phyloP scores from a whole-genome alignment of 2,888 invertebrate species.

The Dugesia japonica region DNA sequence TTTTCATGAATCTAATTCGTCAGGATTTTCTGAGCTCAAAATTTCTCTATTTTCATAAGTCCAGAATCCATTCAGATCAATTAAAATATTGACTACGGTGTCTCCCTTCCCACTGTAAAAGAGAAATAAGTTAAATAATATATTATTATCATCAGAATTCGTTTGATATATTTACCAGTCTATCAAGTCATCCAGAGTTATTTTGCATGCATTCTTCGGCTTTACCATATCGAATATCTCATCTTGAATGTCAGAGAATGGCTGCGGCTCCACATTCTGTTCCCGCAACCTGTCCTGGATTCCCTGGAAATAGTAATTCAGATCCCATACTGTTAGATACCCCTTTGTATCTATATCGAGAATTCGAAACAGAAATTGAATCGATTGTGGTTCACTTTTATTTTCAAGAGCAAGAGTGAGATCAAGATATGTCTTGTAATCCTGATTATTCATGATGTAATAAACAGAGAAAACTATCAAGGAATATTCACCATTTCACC shows the following conservation, averaged over 20 bases:
- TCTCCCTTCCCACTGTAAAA: constrained; percentile 69
- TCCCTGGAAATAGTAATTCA: constrained; percentile 73
- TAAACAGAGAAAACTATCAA: background rate
- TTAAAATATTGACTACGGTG: constrained; percentile 75
- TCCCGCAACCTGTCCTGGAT: constrained; percentile 75
- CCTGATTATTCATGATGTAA: too few relatives aligned
- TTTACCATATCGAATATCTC: constrained; percentile 95
- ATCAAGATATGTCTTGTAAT: constrained; percentile 86
- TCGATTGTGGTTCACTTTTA: constrained; percentile 70
- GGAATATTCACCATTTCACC: constrained; percentile 45
- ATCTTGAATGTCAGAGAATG: constrained; percentile 82
- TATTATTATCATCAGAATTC: background rate
- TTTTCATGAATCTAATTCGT: constrained; percentile 31
- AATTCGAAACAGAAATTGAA: constrained; percentile 75
- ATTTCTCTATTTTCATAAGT: constrained; percentile 78
- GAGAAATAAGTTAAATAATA: too few relatives aligned
- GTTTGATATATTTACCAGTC: constrained; percentile 38
- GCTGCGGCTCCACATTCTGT: constrained; percentile 72
- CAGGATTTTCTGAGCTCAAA: constrained; percentile 39
- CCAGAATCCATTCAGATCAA: constrained; percentile 89
- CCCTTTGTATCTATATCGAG: constrained; percentile 73
- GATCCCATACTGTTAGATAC: constrained; percentile 69
- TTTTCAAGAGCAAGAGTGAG: constrained; percentile 81
- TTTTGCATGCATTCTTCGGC: constrained; percentile 64
- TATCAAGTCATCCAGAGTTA: constrained; percentile 71